Base-by-base conservation (phyloP, 2,113 vertebrate species). In the Neogobius melanostomus region DNA sequence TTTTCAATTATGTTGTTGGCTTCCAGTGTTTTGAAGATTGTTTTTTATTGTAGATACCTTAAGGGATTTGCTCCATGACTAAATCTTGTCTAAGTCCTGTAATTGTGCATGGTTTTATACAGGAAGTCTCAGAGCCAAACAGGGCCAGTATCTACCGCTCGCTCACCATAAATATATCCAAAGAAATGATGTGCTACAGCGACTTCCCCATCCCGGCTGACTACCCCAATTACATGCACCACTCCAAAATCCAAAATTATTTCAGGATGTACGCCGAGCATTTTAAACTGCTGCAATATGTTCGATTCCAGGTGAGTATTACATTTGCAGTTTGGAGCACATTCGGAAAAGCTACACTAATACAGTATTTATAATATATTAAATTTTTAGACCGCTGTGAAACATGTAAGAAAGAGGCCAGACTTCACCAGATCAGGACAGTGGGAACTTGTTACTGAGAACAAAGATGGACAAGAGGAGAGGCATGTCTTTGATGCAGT, bases 151-250 rank as follows among this genome's bases (percentile, higher is more conserved):
- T 90, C 85, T 97, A 97, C 64, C 91, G 87, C 10, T 97, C 95
- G 0, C 91, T 97, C 78, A 91, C 94, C 75, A 95, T 95, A 88
- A 97, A 97, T 75, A 94, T 93, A 65, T 97, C 94, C 74, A 97
- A 97, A 72, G 96, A 98, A 83, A 94, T 96, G 94, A 96, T 96
- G 94, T 94, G 93, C 84, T 98, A 89, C 92, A 97, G 95, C 0
- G 95, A 98, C 78, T 95, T 94, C 68, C 96, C 92, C 61, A 92
- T 95, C 46, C 95, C 95, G 0, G 92, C 90, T 0, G 80, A 96
- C 54, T 97, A 88, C 51, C 94, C 95, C 66, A 97, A 96, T 92
- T 97, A 90, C 90, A 95, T 97, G 95, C 95, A 94, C 75, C 92
- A 95, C 77, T 91, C 92, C 21, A 89, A 92, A 52, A 85, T 98